Evolutionary conservation across 2,888 invertebrate genomes (phyloP), one percentile per base, ranked within the genome.

Genomic region (Patella caerulea): DNA sequence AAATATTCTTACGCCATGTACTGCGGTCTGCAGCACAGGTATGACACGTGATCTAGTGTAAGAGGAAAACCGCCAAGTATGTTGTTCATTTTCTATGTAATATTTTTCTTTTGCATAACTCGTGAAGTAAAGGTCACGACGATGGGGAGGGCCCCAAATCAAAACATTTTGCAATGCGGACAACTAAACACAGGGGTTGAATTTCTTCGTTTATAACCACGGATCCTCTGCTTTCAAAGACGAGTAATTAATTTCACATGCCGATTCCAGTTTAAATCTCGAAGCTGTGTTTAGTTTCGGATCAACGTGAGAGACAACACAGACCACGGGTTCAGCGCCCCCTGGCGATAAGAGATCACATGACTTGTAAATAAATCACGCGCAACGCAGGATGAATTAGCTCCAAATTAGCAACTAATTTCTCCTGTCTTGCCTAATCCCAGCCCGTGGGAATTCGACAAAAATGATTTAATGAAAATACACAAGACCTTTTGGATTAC

Each of bases 71-170:
- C 65, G 65, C 24, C 19, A 24, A 65, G 24, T 65, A 24, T 65
- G 65, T 65, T 9, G 24, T 24, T 65, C 65, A 65, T 65, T 24
- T 45, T 19, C 19, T 65, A 7, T 24, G 0, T 65, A 19, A 24
- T 65, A 65, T 65, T 65, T 11, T 65, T 65, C 65, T 65, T 65
- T 65, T 65, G 65, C 65, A 65, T 65, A 65, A 65, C 65, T 24
- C 24, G 65, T 65, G 24, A 24, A 24, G 65, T 65, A 65, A 65
- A 65, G 65, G 65, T 65, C 65, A 65, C 19, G 24, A 24, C 65
- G 11, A 24, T 14, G 24, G 65, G 65, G 65, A 65, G 65, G 65
- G 19, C 45, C 19, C 65, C 24, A 14, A 65, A 65, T 65, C 65
- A 24, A 65, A 65, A 65, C 24, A 65, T 65, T 65, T 65, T 65